These are phyloP conservation scores for Nematolebias whitei DNA, from an alignment of 2,113 vertebrate genomes.

Conservation along the genomic window DNA sequence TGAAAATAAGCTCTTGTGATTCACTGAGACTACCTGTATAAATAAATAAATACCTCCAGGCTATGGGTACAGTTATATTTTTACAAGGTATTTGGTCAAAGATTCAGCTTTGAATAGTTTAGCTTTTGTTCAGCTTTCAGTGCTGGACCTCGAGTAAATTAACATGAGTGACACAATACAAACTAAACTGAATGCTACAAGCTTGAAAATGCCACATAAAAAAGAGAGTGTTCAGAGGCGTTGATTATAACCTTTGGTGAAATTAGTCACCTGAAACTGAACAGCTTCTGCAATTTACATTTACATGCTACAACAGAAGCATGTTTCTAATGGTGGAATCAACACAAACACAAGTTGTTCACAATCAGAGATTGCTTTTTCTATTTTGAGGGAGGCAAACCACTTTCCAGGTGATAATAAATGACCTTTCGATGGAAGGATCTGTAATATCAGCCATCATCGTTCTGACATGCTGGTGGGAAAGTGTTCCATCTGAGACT, in stretches of 20 bases:
- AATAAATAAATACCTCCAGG: background rate
- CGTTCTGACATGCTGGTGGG: slow-evolving; percentile 12
- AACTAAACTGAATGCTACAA: background rate
- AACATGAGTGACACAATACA: background rate
- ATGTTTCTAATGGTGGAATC: background rate
- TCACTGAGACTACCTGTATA: too few species aligned
- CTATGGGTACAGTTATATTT: background rate
- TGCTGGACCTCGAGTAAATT: slow-evolving; percentile 1
- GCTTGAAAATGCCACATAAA: slow-evolving; percentile 3
- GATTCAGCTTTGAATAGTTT: background rate
- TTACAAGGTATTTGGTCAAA: slow-evolving; percentile 3
- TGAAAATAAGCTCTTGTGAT: too few species aligned
- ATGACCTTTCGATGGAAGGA: background rate
- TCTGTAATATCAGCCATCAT: background rate
- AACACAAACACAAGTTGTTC: background rate
- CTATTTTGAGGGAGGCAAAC: background rate
- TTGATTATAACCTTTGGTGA: background rate
- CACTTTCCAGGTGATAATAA: background rate
- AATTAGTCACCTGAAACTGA: background rate
- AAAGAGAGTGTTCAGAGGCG: background rate
- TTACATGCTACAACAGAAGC: background rate
- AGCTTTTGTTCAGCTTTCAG: background rate
- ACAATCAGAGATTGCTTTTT: background rate
- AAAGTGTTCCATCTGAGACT: background rate
- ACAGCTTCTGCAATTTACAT: background rate